These are phyloP conservation scores for Phalacrocorax carbo DNA, from an alignment of 2,113 vertebrate genomes.

Conservation along the genomic window DNA sequence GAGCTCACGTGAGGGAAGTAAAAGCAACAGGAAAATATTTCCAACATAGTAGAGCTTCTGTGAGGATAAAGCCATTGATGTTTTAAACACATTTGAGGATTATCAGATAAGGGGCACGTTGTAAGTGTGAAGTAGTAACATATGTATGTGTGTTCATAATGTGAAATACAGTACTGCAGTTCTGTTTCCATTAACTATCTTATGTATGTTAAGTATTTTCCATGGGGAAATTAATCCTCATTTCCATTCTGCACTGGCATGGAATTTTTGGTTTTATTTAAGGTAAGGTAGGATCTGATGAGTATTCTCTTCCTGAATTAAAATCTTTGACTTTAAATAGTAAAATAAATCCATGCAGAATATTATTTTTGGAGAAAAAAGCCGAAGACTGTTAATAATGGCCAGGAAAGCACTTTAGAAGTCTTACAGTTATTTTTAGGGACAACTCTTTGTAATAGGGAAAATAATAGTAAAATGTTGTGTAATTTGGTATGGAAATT, in stretches of 20 bases:
- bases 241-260: constrained; percentile 22
- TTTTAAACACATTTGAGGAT: constrained; percentile 53
- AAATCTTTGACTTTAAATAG: constrained; percentile 5
- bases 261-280: neutral
- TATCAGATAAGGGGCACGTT: constrained; percentile 38
- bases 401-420: neutral
- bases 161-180: constrained; percentile 23
- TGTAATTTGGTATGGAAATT: constrained; percentile 23
- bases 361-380: constrained; percentile 19
- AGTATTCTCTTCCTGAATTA: constrained; percentile 23
- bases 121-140: constrained; percentile 51
- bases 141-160: constrained; percentile 27
- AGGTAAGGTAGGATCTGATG: neutral
- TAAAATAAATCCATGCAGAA: constrained; percentile 10
- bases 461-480: constrained; percentile 14
- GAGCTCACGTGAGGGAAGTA: neutral
- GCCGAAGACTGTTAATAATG: neutral
- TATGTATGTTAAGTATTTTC: constrained; percentile 37
- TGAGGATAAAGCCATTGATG: constrained; percentile 40
- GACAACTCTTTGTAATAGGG: neutral
- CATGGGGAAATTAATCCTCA: constrained; percentile 1
- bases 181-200: constrained; percentile 55
- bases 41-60: neutral
- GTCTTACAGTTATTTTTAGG: constrained; percentile 25
- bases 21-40: constrained; percentile 11